Percentiles rank a stretch among this genome's conserved stretches.
Evolutionary conservation across 2,888 invertebrate genomes (phyloP).

Genomic region (Lithosia quadra): DNA sequence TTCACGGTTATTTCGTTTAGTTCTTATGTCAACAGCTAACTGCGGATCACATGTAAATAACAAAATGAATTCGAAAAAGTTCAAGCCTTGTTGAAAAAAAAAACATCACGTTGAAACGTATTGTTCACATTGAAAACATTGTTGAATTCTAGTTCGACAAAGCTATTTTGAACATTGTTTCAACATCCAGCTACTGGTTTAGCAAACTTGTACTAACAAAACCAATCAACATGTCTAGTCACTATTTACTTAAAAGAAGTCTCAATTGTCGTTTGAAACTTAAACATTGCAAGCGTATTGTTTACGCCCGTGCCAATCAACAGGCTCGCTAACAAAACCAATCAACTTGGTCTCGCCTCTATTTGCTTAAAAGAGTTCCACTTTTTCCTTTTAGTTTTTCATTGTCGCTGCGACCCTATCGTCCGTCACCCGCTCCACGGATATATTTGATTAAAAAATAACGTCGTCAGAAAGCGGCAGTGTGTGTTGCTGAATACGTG

Average conservation of each 20-base stretch:
- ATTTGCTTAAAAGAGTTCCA: constrained; percentile 85
- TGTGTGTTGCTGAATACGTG: constrained; percentile 67
- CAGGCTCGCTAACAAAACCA: constrained; percentile 87
- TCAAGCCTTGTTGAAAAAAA: constrained; percentile 54
- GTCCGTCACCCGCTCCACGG: constrained; percentile 84
- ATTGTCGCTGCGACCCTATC: constrained; percentile 84
- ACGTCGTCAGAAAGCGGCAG: constrained; percentile 85
- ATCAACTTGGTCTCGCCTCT: constrained; percentile 87
- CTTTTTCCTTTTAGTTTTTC: constrained; percentile 85
- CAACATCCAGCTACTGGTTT: constrained; percentile 46
- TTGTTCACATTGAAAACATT: constrained; percentile 52
- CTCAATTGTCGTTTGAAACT: constrained; percentile 83
- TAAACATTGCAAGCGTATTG: constrained; percentile 83
- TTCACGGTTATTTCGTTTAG: constrained; percentile 39
- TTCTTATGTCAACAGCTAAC: constrained; percentile 35
- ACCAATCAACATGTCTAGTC: constrained; percentile 67
- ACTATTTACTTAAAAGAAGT: constrained; percentile 73
- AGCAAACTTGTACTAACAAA: constrained; percentile 63
- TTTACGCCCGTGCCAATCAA: constrained; percentile 86
- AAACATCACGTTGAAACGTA: constrained; percentile 48
- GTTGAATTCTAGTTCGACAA: constrained; percentile 45
- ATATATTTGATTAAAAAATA: constrained; percentile 88
- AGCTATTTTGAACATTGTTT: constrained; percentile 38
- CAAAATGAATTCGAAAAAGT: constrained; percentile 50
- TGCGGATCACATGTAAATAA: constrained; percentile 47